Evolutionary conservation across 1,140 invertebrate genomes (phyloP).

Genomic region (Achroia grisella): DNA sequence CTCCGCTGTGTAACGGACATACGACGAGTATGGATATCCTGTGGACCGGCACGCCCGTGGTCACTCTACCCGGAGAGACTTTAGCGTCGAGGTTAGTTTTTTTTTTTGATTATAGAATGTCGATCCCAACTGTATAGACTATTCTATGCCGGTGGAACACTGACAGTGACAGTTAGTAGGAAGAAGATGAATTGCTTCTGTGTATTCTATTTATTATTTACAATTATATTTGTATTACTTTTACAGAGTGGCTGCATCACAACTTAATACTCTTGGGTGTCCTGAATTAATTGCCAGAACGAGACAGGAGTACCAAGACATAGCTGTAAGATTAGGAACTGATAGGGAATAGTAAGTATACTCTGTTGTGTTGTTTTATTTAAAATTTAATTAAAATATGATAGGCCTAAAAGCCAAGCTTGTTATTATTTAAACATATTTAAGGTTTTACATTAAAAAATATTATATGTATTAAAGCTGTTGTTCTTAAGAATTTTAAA

Average conservation of each 20-base stretch:
- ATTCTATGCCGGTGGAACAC: too few species aligned
- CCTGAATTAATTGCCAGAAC: slow-evolving; percentile 95
- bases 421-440: slow-evolving; percentile 7
- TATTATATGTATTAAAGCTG: too few species aligned
- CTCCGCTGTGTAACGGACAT: slow-evolving; percentile 99
- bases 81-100: slow-evolving; percentile 83
- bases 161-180: too few species aligned
- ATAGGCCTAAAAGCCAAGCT: not conserved
- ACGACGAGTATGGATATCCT: slow-evolving; percentile 99
- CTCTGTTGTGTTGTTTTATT: slow-evolving; percentile 17
- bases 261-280: slow-evolving; percentile 94
- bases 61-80: slow-evolving; percentile 96
- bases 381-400: too few species aligned
- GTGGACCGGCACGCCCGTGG: slow-evolving; percentile 99
- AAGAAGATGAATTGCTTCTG: too few species aligned
- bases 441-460: too few species aligned
- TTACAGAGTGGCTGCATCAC: slow-evolving; percentile 95
- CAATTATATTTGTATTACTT: too few species aligned
- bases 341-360: slow-evolving; percentile 93
- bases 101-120: too few species aligned
- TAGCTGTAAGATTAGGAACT: slow-evolving; percentile 93
- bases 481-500: too few species aligned
- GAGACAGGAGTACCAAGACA: slow-evolving; percentile 95
- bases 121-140: too few species aligned
- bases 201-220: too few species aligned